Evolutionary conservation across 2,113 vertebrate genomes (phyloP), one percentile per base, ranked within the genome.

Genomic region (Callocephalon fimbriatum): DNA sequence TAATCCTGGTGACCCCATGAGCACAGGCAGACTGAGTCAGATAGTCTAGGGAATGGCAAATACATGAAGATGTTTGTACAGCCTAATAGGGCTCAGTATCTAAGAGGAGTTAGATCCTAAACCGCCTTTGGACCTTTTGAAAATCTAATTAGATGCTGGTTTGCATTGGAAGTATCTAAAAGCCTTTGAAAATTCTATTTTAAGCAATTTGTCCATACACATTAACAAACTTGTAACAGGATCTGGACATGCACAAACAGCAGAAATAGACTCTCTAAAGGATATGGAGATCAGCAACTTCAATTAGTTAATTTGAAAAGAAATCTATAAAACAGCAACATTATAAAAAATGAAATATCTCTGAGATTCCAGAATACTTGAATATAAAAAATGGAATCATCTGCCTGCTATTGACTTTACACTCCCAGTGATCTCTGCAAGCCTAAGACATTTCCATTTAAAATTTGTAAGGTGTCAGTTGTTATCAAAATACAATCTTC

Each of bases 401-500:
- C 53, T 72, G 3, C 10, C 66, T 53, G 32, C 26, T 86, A 44
- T 61, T 68, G 42, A 53, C 32, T 82, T 87, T 62, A 10, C 0
- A 0, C 11, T 91, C 10, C 25, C 26, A 7, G 5, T 74, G 37
- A 83, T 92, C n/a, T 96, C 82, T 62, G 14, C 12, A 87, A 95
- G 38, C 68, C 70, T 47, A 32, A 79, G 18, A 76, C 26, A 86
- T 45, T 81, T 87, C 29, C 31, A 51, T 83, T 88, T 68, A 63
- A 71, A 9, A 16, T 42, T 77, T 50, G 6, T 32, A 61, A 90
- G 13, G 23, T 48, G 23, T 76, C 61, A 58, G 6, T 31, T 58
- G 35, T 63, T 96, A 93, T 75, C 42, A 88, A 76, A 93, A 79
- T 31, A 29, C 2, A 62, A 18, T 53, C 44, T 79, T 73, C 11